Evolutionary conservation across 1,140 invertebrate species (phyloP), one percentile per base, ranked within the genome.

Genomic region (Psilanteris sp.): DNA sequence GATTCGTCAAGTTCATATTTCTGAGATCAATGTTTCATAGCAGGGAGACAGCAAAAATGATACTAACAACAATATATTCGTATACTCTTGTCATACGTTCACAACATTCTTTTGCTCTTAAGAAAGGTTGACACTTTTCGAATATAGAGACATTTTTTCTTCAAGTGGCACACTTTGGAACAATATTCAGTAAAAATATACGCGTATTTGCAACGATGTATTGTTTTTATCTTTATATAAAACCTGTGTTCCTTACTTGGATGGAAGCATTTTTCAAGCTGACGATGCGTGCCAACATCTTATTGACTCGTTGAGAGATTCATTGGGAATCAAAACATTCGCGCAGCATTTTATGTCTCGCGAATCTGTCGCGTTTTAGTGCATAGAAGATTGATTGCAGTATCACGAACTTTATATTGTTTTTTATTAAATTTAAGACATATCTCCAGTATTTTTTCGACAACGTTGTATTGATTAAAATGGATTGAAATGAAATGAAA

Each of bases 171-270:
- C 71, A 55, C 62, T 68, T 62, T 7, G 22, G 13, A 10, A 41
- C 57, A 27, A 29, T 10, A 18, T 32, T 27, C 43, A 20, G 10
- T 44, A 22, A 67, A 62, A 68, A 55, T 68, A 39, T 36, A 67
- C 29, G 27, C 62, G 36, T 34, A 8, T 52, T 57, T 64, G 46
- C 2, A 3, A 20, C 18, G 39, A 41, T 59, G 24, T 61, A 48
- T 64, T 78, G 66, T 59, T 78, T 78, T 70, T 78, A 57, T 61
- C 55, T 61, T 36, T 61, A 9, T 22, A 37, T 46, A 70, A 70
- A 73, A 46, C 62, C 50, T 61, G 32, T 41, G 43, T 37, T 41
- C 7, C 20, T 31, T 39, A 46, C 43, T 50, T 55, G 43, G 52
- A 44, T 32, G 27, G 34, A 64, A 44, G 50, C 36, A 59, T 70